Base-by-base conservation (phyloP, 2,888 invertebrate genomes). In the Biston stratarius region DNA sequence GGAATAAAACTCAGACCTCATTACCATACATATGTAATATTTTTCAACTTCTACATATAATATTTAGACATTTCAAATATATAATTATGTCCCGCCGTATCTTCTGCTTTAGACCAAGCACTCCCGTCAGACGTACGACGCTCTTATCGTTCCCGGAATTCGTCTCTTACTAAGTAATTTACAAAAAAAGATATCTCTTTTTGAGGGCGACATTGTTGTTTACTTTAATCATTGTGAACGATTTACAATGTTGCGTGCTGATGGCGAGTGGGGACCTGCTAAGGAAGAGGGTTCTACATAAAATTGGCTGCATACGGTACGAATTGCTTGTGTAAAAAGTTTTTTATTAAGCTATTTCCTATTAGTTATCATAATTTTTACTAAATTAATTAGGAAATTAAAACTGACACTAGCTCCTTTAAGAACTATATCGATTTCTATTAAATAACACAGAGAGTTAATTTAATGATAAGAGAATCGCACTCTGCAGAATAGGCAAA, bases 131-230 rank as follows among this genome's bases (percentile, higher is more conserved):
- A 78, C 82, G 81, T 81, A 82, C 84, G 81, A 83, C 83, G 83
- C 82, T 83, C 88, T 90, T 91, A 92, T 91, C 92, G 88, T 89
- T 89, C 89, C 83, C 78, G 82, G 91, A 90, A 90, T 90, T 87
- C 90, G 86, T 89, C 88, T 89, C 85, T 87, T 87, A 89, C 90
- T 86, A 83, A 90, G 89, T 91, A 91, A 90, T 90, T 89, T 84
- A 86, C 83, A 88, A 88, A 90, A 89, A 89, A 86, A 86, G 83
- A 86, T 86, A 85, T 85, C 87, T 87, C 80, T 84, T 67, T 64
- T 68, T 82, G 74, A 76, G 79, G 83, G 86, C 75, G 79, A 83
- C 86, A 84, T 85, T 91, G 90, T 89, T 91, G 89, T 89, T 90
- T 85, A 83, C 85, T 89, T 88, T 88, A 88, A 88, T 90, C 81